Evolutionary conservation across 2,888 invertebrate species (phyloP).

Genomic region (Rhagophthalmus giganteus): DNA sequence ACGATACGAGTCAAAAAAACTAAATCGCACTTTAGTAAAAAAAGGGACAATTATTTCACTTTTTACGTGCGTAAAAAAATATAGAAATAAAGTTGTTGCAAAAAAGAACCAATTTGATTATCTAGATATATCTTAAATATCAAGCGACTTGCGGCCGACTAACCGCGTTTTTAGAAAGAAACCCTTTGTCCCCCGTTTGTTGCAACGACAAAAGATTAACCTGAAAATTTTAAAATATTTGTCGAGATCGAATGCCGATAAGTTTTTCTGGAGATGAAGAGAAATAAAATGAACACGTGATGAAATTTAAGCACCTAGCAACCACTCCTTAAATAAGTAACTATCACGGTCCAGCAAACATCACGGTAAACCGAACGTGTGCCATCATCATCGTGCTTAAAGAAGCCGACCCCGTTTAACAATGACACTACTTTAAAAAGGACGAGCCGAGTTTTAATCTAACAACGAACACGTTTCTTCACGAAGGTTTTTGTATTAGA

Average conservation of each 20-base stretch:
- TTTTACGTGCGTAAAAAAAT: too few relatives aligned
- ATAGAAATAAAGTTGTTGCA: too few relatives aligned
- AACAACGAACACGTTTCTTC: slow-evolving; percentile 10
- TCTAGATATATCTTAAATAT: too few relatives aligned
- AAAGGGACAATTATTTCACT: too few relatives aligned
- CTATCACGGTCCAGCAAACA: slow-evolving; percentile 15
- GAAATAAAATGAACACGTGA: slow-evolving; percentile 8
- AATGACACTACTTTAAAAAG: slow-evolving; percentile 12
- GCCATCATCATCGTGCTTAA: slow-evolving; percentile 11
- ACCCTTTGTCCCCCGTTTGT: not conserved
- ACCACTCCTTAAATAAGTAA: slow-evolving; percentile 13
- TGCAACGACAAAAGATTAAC: slow-evolving; percentile 4
- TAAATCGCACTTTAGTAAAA: too few relatives aligned
- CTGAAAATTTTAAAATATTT: slow-evolving; percentile 6
- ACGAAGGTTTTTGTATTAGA: not conserved
- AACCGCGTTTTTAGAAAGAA: too few relatives aligned
- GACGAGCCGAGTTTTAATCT: slow-evolving; percentile 9
- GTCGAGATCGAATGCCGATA: slow-evolving; percentile 1
- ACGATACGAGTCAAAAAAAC: too few relatives aligned
- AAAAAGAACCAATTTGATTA: too few relatives aligned
- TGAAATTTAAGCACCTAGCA: slow-evolving; percentile 9
- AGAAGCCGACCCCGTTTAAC: slow-evolving; percentile 13
- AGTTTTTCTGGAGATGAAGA: slow-evolving; percentile 6
- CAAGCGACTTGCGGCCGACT: too few relatives aligned
- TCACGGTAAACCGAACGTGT: slow-evolving; percentile 19